phyloP scores from a whole-genome alignment of 2,113 vertebrate species.

The Myotis brandtii region DNA sequence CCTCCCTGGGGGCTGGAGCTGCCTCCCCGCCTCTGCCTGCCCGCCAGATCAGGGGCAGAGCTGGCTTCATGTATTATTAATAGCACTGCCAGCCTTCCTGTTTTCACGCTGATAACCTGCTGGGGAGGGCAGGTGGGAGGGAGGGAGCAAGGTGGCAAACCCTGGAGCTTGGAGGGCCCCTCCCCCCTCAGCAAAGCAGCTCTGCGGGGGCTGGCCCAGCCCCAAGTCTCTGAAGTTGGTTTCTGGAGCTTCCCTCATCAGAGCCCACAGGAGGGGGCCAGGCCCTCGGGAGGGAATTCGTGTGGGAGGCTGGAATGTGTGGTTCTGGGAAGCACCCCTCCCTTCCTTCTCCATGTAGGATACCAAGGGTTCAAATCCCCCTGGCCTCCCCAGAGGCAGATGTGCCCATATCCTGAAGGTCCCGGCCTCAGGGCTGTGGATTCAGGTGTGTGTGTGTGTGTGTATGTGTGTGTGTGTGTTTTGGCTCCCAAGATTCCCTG shows the following conservation, averaged over 20 bases:
- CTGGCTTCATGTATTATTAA: slow-evolving; percentile 89
- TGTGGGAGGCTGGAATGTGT: neutral
- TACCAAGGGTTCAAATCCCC: neutral
- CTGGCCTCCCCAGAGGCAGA: neutral
- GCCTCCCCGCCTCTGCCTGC: slow-evolving; percentile 72
- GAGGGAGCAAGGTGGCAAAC: slow-evolving; percentile 87
- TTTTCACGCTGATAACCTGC: slow-evolving; percentile 90
- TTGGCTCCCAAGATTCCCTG: neutral
- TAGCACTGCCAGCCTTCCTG: slow-evolving; percentile 87
- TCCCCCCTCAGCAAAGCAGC: slow-evolving; percentile 57
- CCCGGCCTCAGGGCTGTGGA: neutral
- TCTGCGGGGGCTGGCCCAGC: slow-evolving; percentile 60
- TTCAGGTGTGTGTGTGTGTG: neutral
- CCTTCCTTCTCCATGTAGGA: neutral
- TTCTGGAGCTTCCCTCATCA: slow-evolving; percentile 1
- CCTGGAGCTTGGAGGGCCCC: slow-evolving; percentile 75
- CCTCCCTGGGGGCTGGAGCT: slow-evolving; percentile 77
- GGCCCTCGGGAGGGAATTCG: neutral
- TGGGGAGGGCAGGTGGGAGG: slow-evolving; percentile 81
- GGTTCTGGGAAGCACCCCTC: neutral
- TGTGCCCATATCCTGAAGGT: neutral
- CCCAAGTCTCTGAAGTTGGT: slow-evolving; percentile 74
- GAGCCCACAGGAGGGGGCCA: neutral
- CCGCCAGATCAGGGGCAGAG: slow-evolving; percentile 77
- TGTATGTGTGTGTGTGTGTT: neutral